Evolutionary conservation across 2,888 invertebrate species (phyloP), one percentile per base, ranked within the genome.

Genomic region (Netelia virgata): DNA sequence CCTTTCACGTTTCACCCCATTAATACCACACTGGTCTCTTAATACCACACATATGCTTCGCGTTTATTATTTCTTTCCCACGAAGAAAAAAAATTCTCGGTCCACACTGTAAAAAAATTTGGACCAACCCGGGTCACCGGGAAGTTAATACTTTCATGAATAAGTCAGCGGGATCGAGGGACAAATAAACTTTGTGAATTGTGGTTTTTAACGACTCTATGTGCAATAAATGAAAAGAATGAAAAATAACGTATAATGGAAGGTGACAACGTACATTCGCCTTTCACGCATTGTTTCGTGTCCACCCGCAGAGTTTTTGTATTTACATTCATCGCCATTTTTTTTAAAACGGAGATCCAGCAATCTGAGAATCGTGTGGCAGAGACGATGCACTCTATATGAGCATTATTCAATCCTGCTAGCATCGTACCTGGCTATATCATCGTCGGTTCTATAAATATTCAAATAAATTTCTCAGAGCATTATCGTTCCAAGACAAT

Each of bases 1-100:
- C 50, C 69, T 82, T 82, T 84, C 78, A 72, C 59, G 74, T 84
- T 84, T 84, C 84, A 82, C 74, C 57, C 50, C 59, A 57, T 59
- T 63, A 77, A 80, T 61, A 75, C 11, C 3, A 41, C 36, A 64
- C 43, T 61, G 8, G 69, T n/a, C 57, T 53, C 41, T 57, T 53
- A 50, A 57, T 63, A 11, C 47, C 50, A 16, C 41, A 59, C 81
- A 74, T 47, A 59, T 75, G 76, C 59, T 57, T 36, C 59, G n/a
- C 63, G 77, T 79, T 79, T 79, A 79, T 36, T 79, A 28, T 79
- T 79, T 18, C 72, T 77, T 77, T 72, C 82, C 41, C 69, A 70
- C 70, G 63, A 75, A 70, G 6, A 36, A 81, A 63, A 28, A 81
- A 70, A 81, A 43, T 57, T 68, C 14, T 63, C 69, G 11, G 53